These are phyloP conservation scores for Calliopum simillimum DNA, from an alignment of 2,888 invertebrate genomes.

Conservation along the genomic window DNA sequence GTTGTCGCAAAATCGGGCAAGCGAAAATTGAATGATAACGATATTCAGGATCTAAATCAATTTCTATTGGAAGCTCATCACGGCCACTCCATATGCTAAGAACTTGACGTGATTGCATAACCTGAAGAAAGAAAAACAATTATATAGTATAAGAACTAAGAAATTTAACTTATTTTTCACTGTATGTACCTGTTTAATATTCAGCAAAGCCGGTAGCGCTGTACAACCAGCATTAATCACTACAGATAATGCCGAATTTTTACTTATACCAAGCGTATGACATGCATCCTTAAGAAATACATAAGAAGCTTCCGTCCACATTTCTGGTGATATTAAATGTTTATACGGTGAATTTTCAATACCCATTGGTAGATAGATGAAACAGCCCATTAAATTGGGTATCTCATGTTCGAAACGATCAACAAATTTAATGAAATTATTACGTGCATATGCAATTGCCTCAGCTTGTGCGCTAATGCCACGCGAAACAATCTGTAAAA, in stretches of 20 bases:
- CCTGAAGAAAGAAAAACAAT: conserved; percentile 58
- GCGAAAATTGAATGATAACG: conserved; percentile 98
- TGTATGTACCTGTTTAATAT: conserved; percentile 79
- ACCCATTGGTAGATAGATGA: conserved; percentile 83
- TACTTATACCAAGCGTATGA: conserved; percentile 87
- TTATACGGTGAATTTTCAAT: conserved; percentile 83
- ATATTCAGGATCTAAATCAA: conserved; percentile 90
- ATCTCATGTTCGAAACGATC: conserved; percentile 84
- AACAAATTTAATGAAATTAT: conserved; percentile 85
- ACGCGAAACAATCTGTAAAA: conserved; percentile 72
- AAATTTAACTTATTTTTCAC: neutral
- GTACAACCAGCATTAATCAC: conserved; percentile 93
- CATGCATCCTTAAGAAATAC: conserved; percentile 94
- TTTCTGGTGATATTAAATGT: conserved; percentile 77
- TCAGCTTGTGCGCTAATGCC: conserved; percentile 77
- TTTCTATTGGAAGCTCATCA: conserved; percentile 97
- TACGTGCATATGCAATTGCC: conserved; percentile 88
- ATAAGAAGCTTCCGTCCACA: conserved; percentile 86
- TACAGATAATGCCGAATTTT: conserved; percentile 90
- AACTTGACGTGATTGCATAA: conserved; percentile 89
- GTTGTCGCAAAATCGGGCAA: conserved; percentile 97
- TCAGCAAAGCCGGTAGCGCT: conserved; percentile 93
- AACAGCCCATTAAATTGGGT: conserved; percentile 87
- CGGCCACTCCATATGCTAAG: conserved; percentile 94
- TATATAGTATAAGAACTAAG: neutral